A percentile compares a stretch with the other conserved stretches of the same genome.
Evolutionary conservation across 2,888 invertebrate genomes (phyloP).

Genomic region (Coenonympha glycerion): DNA sequence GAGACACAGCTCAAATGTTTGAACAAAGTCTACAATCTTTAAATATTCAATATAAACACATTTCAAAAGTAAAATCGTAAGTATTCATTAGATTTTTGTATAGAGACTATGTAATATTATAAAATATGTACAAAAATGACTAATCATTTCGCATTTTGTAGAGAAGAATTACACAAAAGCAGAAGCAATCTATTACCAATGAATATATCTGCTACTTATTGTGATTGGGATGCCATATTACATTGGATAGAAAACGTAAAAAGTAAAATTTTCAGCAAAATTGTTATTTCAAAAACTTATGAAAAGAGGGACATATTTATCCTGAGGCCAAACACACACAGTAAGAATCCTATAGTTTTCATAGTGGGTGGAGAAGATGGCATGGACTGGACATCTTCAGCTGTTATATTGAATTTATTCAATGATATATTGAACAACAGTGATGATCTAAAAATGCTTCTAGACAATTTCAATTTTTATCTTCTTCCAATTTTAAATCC

Average conservation of each 20-base stretch:
- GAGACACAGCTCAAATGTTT: slow-evolving; percentile 35
- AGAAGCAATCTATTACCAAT: background rate
- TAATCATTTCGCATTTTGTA: too few relatives aligned
- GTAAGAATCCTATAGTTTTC: slow-evolving; percentile 38
- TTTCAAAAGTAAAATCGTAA: slow-evolving; percentile 34
- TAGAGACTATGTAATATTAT: too few relatives aligned
- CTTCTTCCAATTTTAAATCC: slow-evolving; percentile 61
- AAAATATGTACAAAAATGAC: too few relatives aligned
- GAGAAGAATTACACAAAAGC: background rate
- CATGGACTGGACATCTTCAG: slow-evolving; percentile 55
- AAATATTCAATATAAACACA: slow-evolving; percentile 43
- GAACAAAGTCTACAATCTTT: slow-evolving; percentile 39
- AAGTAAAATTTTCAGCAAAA: slow-evolving; percentile 28
- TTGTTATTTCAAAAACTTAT: slow-evolving; percentile 45
- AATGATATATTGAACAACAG: slow-evolving; percentile 35
- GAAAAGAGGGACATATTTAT: slow-evolving; percentile 49
- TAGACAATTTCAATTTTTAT: slow-evolving; percentile 49
- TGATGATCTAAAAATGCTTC: slow-evolving; percentile 29
- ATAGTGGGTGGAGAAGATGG: slow-evolving; percentile 60
- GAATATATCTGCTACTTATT: slow-evolving; percentile 31
- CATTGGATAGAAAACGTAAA: slow-evolving; percentile 35
- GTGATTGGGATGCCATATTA: slow-evolving; percentile 37
- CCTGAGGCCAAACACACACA: slow-evolving; percentile 41
- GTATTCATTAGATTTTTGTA: slow-evolving; percentile 19
- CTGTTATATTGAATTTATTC: slow-evolving; percentile 48